Base-by-base conservation (phyloP, 2,888 invertebrate species). In the Apodemia duryi region DNA sequence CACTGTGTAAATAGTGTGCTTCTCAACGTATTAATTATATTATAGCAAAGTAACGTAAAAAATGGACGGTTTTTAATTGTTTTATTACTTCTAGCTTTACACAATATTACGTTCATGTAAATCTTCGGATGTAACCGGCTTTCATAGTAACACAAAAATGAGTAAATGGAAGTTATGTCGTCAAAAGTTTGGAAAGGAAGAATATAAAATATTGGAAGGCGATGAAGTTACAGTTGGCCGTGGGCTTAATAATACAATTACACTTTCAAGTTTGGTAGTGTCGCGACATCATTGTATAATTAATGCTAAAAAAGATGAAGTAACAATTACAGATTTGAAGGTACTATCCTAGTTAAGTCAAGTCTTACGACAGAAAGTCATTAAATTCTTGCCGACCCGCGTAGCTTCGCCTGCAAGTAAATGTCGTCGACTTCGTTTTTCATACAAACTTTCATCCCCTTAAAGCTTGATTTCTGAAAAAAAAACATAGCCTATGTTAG, bases 211-310 rank as follows among this genome's bases (percentile, higher is more conserved):
- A 51, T 65, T 73, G 7, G 85, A 86, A 72, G 88, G 86, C 28
- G 85, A 86, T 32, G 78, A 82, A 71, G 75, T 86, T 35, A 82
- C 86, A 54, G 77, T 91, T 28, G 91, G 91, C 51, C 76, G 91
- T 72, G 84, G 82, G 60, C 61, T 76, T 11, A 76, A 80, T 54
- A 91, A 88, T 71, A 80, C 71, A 46, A 81, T 91, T 71, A 73
- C 78, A 49, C 74, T 91, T 29, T 75, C 84, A 60, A 88, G 89
- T 70, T 77, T 85, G 69, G 85, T 87, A 9, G 81, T 91, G 74
- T 91, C 91, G 10, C 80, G 91, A 71, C 82, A 83, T 69, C 91
- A 91, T 69, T 91, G 91, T 77, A 69, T 81, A 54, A 71, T 91
- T 62, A 72, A 77, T 66, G 75, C 84, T 10, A 77, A 79, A 67